phyloP scores from a whole-genome alignment of 1,140 invertebrate genomes.

The Dendrolimus kikuchii region DNA sequence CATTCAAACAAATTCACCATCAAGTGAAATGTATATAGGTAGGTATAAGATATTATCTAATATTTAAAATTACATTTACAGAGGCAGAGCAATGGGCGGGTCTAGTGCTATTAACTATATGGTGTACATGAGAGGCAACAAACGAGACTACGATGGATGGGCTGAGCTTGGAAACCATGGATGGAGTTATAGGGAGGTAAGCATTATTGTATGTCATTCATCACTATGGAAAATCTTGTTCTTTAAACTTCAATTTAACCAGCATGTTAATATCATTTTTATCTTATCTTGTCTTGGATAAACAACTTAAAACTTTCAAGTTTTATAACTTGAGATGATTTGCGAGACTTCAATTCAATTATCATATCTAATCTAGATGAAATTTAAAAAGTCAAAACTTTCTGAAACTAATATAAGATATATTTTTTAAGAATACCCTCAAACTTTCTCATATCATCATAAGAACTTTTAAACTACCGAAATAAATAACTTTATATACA shows the following conservation, averaged over 20 bases:
- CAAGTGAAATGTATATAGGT: neutral
- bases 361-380: too few species aligned
- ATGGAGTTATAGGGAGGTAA: conserved; percentile 48
- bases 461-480: too few species aligned
- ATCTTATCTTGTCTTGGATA: too few species aligned
- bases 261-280: too few species aligned
- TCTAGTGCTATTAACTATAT: conserved; percentile 85
- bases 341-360: too few species aligned
- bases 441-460: too few species aligned
- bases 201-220: neutral
- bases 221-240: too few species aligned
- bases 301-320: neutral
- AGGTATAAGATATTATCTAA: neutral
- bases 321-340: too few species aligned
- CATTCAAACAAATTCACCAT: neutral
- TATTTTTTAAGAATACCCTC: too few species aligned
- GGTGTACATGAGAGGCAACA: conserved; percentile 85
- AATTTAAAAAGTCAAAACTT: too few species aligned
- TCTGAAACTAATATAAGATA: too few species aligned
- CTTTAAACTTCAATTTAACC: too few species aligned
- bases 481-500: neutral
- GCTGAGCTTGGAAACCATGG: conserved; percentile 71
- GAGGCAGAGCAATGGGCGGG: conserved; percentile 78
- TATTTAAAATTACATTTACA: conserved; percentile 13
- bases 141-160: conserved; percentile 83